Evolutionary conservation across 2,888 invertebrate species (phyloP), one percentile per base, ranked within the genome.

Genomic region (Cepaea hortensis): DNA sequence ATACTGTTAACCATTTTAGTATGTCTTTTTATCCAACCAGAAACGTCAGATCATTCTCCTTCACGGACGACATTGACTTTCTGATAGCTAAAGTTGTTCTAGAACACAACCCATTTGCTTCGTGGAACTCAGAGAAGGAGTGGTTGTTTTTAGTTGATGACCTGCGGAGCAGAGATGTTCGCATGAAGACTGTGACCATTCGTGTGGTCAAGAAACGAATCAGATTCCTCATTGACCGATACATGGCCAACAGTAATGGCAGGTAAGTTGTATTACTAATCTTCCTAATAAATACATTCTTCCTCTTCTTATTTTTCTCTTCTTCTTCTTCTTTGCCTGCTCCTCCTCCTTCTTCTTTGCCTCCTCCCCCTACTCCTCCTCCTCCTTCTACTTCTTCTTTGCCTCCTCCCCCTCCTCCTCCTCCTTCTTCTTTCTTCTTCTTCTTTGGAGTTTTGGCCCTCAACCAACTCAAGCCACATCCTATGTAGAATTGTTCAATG

Each of bases 11-110:
- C 46, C 18, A 55, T 55, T 55, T 5, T 70, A n/a, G 4, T 70
- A n/a, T 75, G 13, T 18, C 7, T 50, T n/a, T 81, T 20, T 48
- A n/a, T 46, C 48, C 46, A 81, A 55, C 55, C 77, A 86, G 86
- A 77, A 86, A 81, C 77, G 86, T 86, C 6, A 11, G 86, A 20
- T 86, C 86, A 70, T 87, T 87, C 62, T 84, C 79, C 75, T 87
- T 87, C 81, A 75, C 87, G n/a, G 87, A 87, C 75, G 87, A 87
- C 73, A n/a, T 87, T 68, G 87, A 87, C 72, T 80, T 87, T 11
- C 83, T 84, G 23, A 87, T 87, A 65, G 84, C 87, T 1, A 87
- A 84, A 87, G 87, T 80, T 35, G 87, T 87, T 13, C 72, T 84
- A 70, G 76, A 84, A n/a, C 81, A 81, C 68, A 87, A 87, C 62